Evolutionary conservation across 2,888 invertebrate genomes (phyloP).

Genomic region (Patella ulyssiponensis): DNA sequence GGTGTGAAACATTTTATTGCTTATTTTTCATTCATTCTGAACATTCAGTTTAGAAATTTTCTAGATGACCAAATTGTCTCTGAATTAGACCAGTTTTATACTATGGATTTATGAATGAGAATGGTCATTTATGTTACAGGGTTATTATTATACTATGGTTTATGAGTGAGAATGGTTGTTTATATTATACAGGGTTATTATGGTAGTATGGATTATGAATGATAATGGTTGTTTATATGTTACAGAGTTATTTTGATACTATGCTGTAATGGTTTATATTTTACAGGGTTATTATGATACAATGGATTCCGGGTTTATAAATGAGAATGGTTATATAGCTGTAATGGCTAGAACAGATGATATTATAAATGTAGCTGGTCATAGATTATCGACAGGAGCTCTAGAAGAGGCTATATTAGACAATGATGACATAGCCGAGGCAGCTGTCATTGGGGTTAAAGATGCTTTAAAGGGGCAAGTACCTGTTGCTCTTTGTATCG

Average conservation of each 20-base stretch:
- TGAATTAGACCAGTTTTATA: too few relatives aligned
- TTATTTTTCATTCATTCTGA: too few relatives aligned
- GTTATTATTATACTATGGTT: too few relatives aligned
- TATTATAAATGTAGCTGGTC: conserved; percentile 95
- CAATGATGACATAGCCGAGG: conserved; percentile 89
- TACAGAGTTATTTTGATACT: too few relatives aligned
- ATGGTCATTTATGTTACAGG: too few relatives aligned
- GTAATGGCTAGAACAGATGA: conserved; percentile 94
- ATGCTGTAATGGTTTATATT: not conserved
- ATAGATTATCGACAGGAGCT: conserved; percentile 89
- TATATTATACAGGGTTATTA: too few relatives aligned
- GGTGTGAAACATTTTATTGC: conserved; percentile 62
- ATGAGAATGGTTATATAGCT: conserved; percentile 87
- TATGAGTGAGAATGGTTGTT: too few relatives aligned
- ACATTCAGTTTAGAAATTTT: too few relatives aligned
- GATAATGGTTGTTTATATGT: too few relatives aligned
- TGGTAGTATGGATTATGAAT: too few relatives aligned
- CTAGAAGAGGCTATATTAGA: conserved; percentile 90
- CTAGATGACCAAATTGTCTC: too few relatives aligned
- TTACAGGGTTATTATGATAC: conserved; percentile 90
- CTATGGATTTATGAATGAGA: too few relatives aligned
- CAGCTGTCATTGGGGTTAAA: conserved; percentile 90
- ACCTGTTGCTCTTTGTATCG: conserved; percentile 88
- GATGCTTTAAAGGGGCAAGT: conserved; percentile 92
- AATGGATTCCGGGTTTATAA: conserved; percentile 93